These are phyloP conservation scores for Pseudochromis fuscus DNA, from an alignment of 2,797 vertebrate genomes.

Conservation along the genomic window DNA sequence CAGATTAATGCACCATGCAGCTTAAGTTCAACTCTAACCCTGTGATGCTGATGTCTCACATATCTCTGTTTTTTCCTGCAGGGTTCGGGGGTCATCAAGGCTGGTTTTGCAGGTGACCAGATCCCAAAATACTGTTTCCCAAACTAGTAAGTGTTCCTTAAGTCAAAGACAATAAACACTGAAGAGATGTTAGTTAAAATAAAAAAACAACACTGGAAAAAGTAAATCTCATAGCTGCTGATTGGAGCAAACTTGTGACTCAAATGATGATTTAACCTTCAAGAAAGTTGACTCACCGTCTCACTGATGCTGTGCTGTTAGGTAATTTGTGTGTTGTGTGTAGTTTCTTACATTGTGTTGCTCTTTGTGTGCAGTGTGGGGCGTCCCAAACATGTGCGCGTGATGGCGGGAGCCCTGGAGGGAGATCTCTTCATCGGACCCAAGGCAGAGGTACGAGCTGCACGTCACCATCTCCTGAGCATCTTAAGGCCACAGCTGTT, in stretches of 20 bases:
- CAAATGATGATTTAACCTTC: no score
- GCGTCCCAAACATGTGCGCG: slow-evolving; percentile 92
- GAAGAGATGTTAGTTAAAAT: no score
- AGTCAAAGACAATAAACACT: no score
- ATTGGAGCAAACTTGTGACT: no score
- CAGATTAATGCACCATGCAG: slow-evolving; percentile 15
- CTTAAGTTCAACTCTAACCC: neutral
- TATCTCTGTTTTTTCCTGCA: slow-evolving; percentile 54
- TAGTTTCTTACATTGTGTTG: neutral
- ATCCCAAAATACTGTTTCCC: slow-evolving; percentile 95
- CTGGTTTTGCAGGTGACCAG: slow-evolving; percentile 94
- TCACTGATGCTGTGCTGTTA: no score
- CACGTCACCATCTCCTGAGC: no score
- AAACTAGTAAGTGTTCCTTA: slow-evolving; percentile 88
- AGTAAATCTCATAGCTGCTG: no score
- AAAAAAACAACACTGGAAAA: no score
- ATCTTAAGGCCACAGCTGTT: no score
- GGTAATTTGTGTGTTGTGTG: neutral
- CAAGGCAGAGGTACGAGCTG: slow-evolving; percentile 88
- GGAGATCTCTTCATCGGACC: slow-evolving; percentile 94
- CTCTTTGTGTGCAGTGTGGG: slow-evolving; percentile 85
- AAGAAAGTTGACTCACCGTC: no score
- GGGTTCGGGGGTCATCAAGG: slow-evolving; percentile 93
- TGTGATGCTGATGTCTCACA: slow-evolving; percentile 2
- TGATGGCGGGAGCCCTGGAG: slow-evolving; percentile 94